Evolutionary conservation across 2,113 vertebrate species (phyloP).

Genomic region (Euleptes europaea): DNA sequence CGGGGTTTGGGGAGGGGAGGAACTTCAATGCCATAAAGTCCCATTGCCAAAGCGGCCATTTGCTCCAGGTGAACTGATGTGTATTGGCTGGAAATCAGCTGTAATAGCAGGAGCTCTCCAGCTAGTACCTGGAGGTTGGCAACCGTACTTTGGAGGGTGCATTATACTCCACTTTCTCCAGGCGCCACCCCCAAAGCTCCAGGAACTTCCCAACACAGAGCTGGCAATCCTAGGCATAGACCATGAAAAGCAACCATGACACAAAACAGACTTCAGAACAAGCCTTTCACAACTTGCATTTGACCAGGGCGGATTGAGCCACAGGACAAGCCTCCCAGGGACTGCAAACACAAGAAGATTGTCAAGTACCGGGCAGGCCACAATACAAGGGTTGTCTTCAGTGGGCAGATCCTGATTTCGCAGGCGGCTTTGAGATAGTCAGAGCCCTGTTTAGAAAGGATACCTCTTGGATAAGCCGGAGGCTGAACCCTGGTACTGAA

Average conservation of each 20-base stretch:
- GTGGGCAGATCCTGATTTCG: not conserved
- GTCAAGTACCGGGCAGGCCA: too few relatives aligned
- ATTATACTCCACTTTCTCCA: too few relatives aligned
- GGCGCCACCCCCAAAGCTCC: too few relatives aligned
- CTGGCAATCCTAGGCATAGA: not conserved
- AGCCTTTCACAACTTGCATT: not conserved
- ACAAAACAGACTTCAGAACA: not conserved
- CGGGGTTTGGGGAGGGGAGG: too few relatives aligned
- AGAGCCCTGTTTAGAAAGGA: constrained; percentile 36
- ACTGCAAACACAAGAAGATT: too few relatives aligned
- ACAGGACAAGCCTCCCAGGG: not conserved
- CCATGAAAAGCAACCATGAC: constrained; percentile 28
- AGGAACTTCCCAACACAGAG: not conserved
- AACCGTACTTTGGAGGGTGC: too few relatives aligned
- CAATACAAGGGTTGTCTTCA: not conserved
- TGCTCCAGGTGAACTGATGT: too few relatives aligned
- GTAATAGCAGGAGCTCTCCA: too few relatives aligned
- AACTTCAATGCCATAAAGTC: too few relatives aligned
- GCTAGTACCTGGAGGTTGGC: too few relatives aligned
- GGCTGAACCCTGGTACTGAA: constrained; percentile 35
- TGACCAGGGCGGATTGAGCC: not conserved
- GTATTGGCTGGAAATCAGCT: too few relatives aligned
- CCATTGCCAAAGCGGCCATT: too few relatives aligned
- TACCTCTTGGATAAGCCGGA: constrained; percentile 50
- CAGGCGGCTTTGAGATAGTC: constrained; percentile 6